These are phyloP conservation scores for Orthosia cruda DNA, from an alignment of 2,888 invertebrate species.

Conservation along the genomic window DNA sequence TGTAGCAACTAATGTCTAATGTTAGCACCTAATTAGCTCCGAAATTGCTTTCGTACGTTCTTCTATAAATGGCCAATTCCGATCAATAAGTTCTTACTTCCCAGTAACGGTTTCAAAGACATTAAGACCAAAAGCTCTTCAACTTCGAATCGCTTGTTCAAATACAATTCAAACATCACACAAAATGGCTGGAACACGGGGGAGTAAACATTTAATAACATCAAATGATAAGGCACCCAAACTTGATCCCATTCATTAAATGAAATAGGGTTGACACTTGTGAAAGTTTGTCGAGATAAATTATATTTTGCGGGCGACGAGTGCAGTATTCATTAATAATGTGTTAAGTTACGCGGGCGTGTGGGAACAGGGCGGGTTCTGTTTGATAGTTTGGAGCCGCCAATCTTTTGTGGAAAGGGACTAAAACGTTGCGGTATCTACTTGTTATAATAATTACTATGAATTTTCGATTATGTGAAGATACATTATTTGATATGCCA, in stretches of 20 bases:
- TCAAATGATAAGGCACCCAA: constrained; percentile 60
- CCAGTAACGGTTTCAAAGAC: constrained; percentile 11
- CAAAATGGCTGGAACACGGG: constrained; percentile 48
- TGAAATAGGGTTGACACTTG: constrained; percentile 82
- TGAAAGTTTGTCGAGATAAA: constrained; percentile 73
- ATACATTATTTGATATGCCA: not conserved
- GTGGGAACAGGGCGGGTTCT: constrained; percentile 36
- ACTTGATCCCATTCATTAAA: constrained; percentile 75
- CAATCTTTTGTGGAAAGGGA: constrained; percentile 33
- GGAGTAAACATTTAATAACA: constrained; percentile 57
- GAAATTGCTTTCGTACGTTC: not conserved
- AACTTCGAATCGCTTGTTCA: constrained; percentile 34
- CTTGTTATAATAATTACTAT: not conserved
- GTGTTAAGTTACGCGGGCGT: constrained; percentile 52
- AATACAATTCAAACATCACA: constrained; percentile 49
- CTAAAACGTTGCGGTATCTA: constrained; percentile 14
- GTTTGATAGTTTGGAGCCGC: constrained; percentile 39
- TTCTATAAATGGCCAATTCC: not conserved
- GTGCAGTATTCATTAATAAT: constrained; percentile 71
- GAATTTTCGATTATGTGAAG: not conserved
- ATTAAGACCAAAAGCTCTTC: constrained; percentile 3
- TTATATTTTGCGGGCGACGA: constrained; percentile 68
- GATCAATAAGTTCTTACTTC: not conserved
- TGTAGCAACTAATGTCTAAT: not conserved
- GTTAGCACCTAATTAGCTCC: not conserved